Conservation (phyloP, 2,888 invertebrate genomes). For the Conchocele bisecta region DNA sequence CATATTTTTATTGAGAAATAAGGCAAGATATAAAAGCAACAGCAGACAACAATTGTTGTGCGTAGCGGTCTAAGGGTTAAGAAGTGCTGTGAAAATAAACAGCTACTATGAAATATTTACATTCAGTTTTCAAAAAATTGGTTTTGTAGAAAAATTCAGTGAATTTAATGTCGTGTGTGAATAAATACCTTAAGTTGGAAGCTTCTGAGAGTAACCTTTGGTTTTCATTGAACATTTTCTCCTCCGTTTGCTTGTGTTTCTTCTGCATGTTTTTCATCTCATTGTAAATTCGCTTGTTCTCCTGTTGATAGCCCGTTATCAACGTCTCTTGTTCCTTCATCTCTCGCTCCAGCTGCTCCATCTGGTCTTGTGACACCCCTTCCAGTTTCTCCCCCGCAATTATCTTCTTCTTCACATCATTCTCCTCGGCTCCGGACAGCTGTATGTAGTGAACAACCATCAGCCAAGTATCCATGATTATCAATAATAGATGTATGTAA, state of each 20-base stretch:
- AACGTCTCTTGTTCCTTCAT: slow-evolving; percentile 80
- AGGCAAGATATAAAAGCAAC: too few species aligned
- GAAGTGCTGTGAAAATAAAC: too few species aligned
- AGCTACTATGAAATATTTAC: too few species aligned
- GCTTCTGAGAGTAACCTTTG: slow-evolving; percentile 77
- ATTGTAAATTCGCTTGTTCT: slow-evolving; percentile 80
- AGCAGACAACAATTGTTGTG: too few species aligned
- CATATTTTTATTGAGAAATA: too few species aligned
- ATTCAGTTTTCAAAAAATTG: too few species aligned
- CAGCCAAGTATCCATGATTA: too few species aligned
- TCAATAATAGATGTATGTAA: too few species aligned
- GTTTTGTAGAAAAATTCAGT: too few species aligned
- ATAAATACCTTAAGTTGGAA: slow-evolving; percentile 76
- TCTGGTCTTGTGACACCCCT: slow-evolving; percentile 66
- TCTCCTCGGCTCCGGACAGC: slow-evolving; percentile 54
- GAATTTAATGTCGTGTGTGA: too few species aligned
- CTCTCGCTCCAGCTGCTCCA: slow-evolving; percentile 75
- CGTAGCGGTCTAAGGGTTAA: too few species aligned
- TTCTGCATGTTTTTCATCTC: slow-evolving; percentile 77
- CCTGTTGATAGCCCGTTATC: slow-evolving; percentile 79
- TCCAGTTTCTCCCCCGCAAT: slow-evolving; percentile 54
- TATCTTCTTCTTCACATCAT: slow-evolving; percentile 54
- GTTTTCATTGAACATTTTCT: slow-evolving; percentile 80
- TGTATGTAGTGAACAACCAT: too few species aligned
- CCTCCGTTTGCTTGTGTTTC: slow-evolving; percentile 76